Conservation (phyloP, 2,888 invertebrate species). For the Hanleya hanleyi region DNA sequence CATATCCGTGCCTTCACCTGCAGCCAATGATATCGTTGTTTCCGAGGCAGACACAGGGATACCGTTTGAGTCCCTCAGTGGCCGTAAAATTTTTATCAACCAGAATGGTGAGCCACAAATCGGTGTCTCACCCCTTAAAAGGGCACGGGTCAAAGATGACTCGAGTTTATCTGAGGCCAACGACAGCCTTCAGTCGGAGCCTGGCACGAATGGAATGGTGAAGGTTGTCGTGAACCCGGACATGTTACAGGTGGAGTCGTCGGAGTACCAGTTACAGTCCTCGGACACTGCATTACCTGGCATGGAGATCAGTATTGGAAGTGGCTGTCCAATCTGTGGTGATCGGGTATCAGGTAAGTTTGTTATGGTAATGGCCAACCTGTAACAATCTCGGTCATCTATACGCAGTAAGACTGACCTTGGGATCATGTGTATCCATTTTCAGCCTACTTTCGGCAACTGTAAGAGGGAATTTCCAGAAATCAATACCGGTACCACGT, state of each 20-base stretch:
- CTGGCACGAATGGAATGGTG: background rate
- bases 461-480: too few species aligned
- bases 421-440: too few species aligned
- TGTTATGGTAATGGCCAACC: too few species aligned
- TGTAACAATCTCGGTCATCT: too few species aligned
- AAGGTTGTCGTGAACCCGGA: background rate
- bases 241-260: background rate
- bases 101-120: background rate
- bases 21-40: conserved; percentile 26
- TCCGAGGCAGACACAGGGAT: conserved; percentile 19
- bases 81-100: background rate
- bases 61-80: background rate
- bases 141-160: background rate
- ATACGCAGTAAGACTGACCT: too few species aligned
- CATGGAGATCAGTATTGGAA: background rate
- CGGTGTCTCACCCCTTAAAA: background rate
- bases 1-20: conserved; percentile 27
- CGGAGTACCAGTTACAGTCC: background rate
- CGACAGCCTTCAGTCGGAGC: background rate
- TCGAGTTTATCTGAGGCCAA: background rate
- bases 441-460: too few species aligned
- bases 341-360: conserved; percentile 66
- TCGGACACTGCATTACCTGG: background rate
- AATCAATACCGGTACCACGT: too few species aligned
- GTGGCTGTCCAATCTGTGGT: conserved; percentile 67